Evolutionary conservation across 2,797 vertebrate species (phyloP).

Genomic region (Argya squamiceps): DNA sequence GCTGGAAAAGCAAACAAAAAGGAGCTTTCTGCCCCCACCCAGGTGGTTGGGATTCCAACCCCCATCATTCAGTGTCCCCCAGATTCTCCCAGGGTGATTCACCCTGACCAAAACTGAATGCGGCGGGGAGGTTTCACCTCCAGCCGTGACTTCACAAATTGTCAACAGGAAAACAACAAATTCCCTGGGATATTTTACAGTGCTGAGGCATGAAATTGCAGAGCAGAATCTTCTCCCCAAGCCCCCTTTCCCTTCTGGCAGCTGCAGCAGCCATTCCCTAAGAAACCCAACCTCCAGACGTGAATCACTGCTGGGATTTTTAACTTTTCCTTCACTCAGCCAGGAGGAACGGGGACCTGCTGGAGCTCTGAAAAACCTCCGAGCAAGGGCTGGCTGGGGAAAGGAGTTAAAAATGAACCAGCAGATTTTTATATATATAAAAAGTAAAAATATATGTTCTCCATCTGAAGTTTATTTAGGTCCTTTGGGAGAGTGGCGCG

Average conservation of each 20-base stretch:
- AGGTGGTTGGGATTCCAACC: neutral
- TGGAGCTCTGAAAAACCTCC: conserved; percentile 3
- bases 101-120: neutral
- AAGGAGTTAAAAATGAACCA: conserved; percentile 68
- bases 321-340: neutral
- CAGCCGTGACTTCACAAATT: neutral
- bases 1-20: conserved; percentile 37
- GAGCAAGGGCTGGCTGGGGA: neutral
- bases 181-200: neutral
- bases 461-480: conserved; percentile 73
- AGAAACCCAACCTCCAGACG: conserved; percentile 35
- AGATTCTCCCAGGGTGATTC: neutral
- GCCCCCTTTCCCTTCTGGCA: neutral
- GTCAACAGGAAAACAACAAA: neutral
- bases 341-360: neutral
- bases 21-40: neutral
- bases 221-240: conserved; percentile 23
- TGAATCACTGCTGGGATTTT: conserved; percentile 25
- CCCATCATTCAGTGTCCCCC: neutral
- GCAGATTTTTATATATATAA: conserved; percentile 54
- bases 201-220: conserved; percentile 25
- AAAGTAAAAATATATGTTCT: conserved; percentile 65
- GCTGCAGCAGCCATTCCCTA: neutral
- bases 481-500: conserved; percentile 68
- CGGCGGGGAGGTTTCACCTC: neutral